A percentile compares a stretch with the other conserved stretches of the same genome.
phyloP scores from a whole-genome alignment of 2,797 vertebrate species.

The Sandelia bainsii region DNA sequence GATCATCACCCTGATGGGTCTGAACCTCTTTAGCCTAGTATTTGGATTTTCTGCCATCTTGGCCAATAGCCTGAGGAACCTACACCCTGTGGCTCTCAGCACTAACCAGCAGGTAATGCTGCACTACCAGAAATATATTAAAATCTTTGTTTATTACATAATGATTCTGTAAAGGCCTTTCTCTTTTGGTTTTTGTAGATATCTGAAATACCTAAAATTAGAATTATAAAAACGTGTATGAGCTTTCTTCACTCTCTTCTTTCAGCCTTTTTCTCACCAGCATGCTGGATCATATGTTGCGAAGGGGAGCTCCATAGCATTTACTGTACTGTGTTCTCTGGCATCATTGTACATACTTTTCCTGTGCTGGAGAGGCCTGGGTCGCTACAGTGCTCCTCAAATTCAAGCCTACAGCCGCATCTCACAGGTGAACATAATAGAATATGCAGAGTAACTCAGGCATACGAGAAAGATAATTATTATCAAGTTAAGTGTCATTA shows the following conservation, averaged over 20 bases:
- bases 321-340: constrained; percentile 72
- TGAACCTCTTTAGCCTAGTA: constrained; percentile 78
- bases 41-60: constrained; percentile 77
- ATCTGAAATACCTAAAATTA: background rate
- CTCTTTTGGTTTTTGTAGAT: background rate
- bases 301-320: constrained; percentile 72
- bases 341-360: constrained; percentile 78
- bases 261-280: constrained; percentile 46
- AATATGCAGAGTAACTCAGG: background rate
- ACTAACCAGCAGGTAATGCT: constrained; percentile 73
- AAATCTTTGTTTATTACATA: background rate
- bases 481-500: background rate
- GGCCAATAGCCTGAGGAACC: constrained; percentile 61
- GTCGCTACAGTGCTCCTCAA: constrained; percentile 67
- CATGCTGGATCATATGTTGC: constrained; percentile 71
- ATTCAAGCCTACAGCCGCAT: constrained; percentile 72
- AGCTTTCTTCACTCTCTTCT: background rate
- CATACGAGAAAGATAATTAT: no score
- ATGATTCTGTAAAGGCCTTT: background rate
- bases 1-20: constrained; percentile 75
- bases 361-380: constrained; percentile 83
- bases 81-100: constrained; percentile 38
- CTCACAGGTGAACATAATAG: constrained; percentile 61
- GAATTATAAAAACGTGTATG: background rate
- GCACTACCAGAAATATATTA: background rate